phyloP scores from a whole-genome alignment of 2,797 vertebrate species.

The Epinephelus malabaricus region DNA sequence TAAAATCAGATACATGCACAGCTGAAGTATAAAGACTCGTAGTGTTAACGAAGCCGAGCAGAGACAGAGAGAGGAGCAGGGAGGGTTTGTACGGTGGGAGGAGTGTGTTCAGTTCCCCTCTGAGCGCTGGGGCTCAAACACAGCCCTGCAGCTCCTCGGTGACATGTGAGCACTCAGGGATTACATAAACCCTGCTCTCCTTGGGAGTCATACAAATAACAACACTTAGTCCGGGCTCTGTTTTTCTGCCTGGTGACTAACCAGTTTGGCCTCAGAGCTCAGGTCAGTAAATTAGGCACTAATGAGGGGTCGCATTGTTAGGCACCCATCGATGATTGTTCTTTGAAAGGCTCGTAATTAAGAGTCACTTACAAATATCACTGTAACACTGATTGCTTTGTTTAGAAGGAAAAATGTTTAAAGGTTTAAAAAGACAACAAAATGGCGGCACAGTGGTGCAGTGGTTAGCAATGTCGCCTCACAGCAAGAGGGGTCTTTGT shows the following conservation, averaged over 20 bases:
- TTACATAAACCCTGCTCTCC: constrained; percentile 40
- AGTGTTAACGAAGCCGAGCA: not conserved
- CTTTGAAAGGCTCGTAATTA: not conserved
- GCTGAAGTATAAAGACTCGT: not conserved
- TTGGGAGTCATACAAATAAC: constrained; percentile 5
- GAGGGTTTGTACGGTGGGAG: not conserved
- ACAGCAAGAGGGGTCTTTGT: too few relatives aligned
- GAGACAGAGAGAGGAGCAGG: not conserved
- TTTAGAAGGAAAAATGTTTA: not conserved
- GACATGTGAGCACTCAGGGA: constrained; percentile 17
- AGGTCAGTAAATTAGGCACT: constrained; percentile 18
- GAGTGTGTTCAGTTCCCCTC: not conserved
- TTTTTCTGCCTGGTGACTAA: constrained; percentile 27
- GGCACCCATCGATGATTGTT: not conserved
- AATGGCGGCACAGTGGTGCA: too few relatives aligned
- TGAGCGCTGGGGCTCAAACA: constrained; percentile 4
- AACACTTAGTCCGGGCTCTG: not conserved
- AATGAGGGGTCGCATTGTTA: constrained; percentile 7
- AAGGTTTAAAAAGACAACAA: too few relatives aligned
- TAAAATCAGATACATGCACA: not conserved
- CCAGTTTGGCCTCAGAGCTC: constrained; percentile 17
- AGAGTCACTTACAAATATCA: not conserved
- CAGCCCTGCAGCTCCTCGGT: constrained; percentile 33
- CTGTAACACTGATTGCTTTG: not conserved
- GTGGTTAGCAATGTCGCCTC: too few relatives aligned